Base-by-base conservation (phyloP, 2,113 vertebrate species). In the Aegithalos caudatus region DNA sequence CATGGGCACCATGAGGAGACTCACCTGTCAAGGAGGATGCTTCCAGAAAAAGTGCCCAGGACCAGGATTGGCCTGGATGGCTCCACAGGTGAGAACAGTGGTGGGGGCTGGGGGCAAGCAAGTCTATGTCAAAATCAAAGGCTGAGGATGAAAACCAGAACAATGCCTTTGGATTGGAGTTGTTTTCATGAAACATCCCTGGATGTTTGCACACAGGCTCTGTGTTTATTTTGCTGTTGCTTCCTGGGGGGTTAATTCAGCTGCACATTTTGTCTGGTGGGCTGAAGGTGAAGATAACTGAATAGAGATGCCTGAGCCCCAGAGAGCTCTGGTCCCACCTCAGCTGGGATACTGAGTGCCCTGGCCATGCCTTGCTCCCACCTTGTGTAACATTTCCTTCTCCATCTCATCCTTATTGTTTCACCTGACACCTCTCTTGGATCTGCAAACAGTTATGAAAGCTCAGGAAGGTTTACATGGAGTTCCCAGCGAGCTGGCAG, bases 11-110 rank as follows among this genome's bases (percentile, higher is more conserved):
- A 0, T 5, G 6, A 22, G 12, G 51, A 82, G 22, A 58, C 15
- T 10, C 13, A 3, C 12, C 13, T 25, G 1, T 24, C 54, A 19
- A 31, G 40, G 60, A 86, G 27, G 79, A 61, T 24, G n/a, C 57
- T 80, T 47, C 80, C 50, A 2, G 72, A 60, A 60, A 38, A 57
- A 12, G 5, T 11, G 12, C 50, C 27, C 23, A 9, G 24, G 38
- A 60, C 31, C 70, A 14, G 40, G 48, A 44, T 0, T 71, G 19
- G 27, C 20, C 9, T 70, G 38, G 78, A 40, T 4, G 6, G 44
- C 25, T 62, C 38, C 12, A 2, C 95, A 98, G 98, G 98, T 97
- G 91, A 98, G 96, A 91, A 17, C 4, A 3, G 35, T 12, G 33
- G 22, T 0, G 1, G 17, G 61, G n/a, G 33, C 12, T 54, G 77